Evolutionary conservation across 2,113 vertebrate genomes (phyloP), one percentile per base, ranked within the genome.

Genomic region (Toxotes chatareus): DNA sequence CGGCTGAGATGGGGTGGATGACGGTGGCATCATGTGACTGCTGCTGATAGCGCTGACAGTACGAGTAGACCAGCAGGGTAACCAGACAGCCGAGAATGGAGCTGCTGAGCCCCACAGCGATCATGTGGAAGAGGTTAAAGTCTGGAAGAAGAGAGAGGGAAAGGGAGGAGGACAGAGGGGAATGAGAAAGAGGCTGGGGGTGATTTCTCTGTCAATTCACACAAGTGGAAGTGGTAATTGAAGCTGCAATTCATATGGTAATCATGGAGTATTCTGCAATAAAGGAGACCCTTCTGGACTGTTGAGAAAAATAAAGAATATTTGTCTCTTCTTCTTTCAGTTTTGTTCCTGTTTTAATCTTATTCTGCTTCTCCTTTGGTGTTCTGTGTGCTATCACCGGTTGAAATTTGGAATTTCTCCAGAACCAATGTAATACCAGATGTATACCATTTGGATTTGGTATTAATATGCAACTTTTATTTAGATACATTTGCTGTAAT

Each of bases 121-220:
- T 97, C 98, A 99, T 97, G 95, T 99, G 98, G 94, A 99, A 98
- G 92, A 98, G 91, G 93, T 97, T 99, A 92, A 99, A 99, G 80
- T 99, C 98, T 99, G 94, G 14, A 23, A 78, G 8, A 80, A 65
- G 75, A 56, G 5, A 61, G 21, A 16, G 10, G 55, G 31, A 63
- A 16, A 3, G 27, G 27, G 65, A 23, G 9, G 46, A 60, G 31
- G 51, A 66, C 19, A 44, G 61, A 36, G 34, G 21, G 16, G 7
- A 7, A 8, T 38, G 49, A 36, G 12, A 14, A 10, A 34, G 27
- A 67, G 23, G 5, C 36, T 14, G 51, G 10, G 34, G 78, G 71
- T 40, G 17, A 75, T 68, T 68, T 82, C 40, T 62, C 57, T 40
- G 56, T 60, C 47, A 75, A 27, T 72, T 82, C 63, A 44, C 16